Evolutionary conservation across 2,113 vertebrate genomes (phyloP), one percentile per base, ranked within the genome.

Genomic region (Tangachromis dhanisi): DNA sequence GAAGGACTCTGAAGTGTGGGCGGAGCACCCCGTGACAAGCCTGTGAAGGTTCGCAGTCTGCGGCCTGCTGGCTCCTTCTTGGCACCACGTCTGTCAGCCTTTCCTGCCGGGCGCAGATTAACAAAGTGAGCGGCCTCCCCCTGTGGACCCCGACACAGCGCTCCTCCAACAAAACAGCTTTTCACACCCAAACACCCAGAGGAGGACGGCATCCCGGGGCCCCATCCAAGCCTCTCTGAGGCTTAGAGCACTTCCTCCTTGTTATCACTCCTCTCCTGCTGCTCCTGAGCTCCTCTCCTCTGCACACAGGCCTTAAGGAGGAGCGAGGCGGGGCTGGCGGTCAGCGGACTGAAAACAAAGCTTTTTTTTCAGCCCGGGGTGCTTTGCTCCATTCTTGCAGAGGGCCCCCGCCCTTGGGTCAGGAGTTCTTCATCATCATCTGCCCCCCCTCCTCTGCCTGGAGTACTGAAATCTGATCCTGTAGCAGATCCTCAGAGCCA

Each of bases 101-200:
- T 40, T 51, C 11, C 86, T 92, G 88, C 86, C 1, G 83, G 88
- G 81, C 4, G 2, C 81, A 90, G 93, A 93, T 93, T 92, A 94
- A 87, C 93, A 93, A 92, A 93, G 16, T 7, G 7, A 21, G 29
- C 17, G 9, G 45, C 31, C 40, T n/a, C 10, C 76, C 76, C 45
- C 21, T 6, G 4, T n/a, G 7, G 63, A 40, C 35, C 63, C 35
- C 19, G 7, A 68, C 71, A 47, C 71, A 68, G 17, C 29, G 5
- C 73, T 63, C 29, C 29, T 33, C 24, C 38, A 33, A 63, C 73
- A 85, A 63, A 83, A 80, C 84, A 85, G 73, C 45, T 85, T 85
- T 94, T 91, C 84, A 90, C 80, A 68, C 83, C 86, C 89, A 86
- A 90, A 92, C 83, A 93, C 86, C 89, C 90, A 88, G 42, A 91